These are phyloP conservation scores for Melinaea marsaeus DNA, from an alignment of 2,888 invertebrate genomes.

Conservation along the genomic window DNA sequence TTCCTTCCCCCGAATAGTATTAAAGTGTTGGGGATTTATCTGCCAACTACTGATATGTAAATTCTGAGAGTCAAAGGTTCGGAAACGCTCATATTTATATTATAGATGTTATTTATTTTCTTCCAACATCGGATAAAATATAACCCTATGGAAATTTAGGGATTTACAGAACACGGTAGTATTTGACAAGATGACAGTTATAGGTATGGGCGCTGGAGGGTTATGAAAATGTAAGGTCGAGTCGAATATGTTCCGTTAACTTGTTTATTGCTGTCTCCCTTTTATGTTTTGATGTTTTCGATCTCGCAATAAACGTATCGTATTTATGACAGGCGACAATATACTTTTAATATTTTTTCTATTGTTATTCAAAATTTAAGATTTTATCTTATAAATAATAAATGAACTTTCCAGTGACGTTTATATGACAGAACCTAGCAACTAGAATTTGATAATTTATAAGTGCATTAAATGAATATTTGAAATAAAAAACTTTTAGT, in stretches of 20 bases:
- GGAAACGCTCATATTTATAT: slow-evolving; percentile 70
- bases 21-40: slow-evolving; percentile 61
- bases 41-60: slow-evolving; percentile 75
- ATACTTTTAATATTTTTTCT: background rate
- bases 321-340: slow-evolving; percentile 14
- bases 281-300: slow-evolving; percentile 43
- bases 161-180: slow-evolving; percentile 66
- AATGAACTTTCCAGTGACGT: no score
- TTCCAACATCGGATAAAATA: slow-evolving; percentile 70
- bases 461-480: no score
- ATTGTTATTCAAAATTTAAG: background rate
- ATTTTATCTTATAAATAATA: no score
- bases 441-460: no score
- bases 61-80: slow-evolving; percentile 66
- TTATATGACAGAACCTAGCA: no score
- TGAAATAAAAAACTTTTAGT: no score
- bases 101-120: slow-evolving; percentile 75
- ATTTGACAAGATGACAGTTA: slow-evolving; percentile 76
- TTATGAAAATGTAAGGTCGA: slow-evolving; percentile 37
- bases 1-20: slow-evolving; percentile 51
- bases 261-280: slow-evolving; percentile 57
- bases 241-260: slow-evolving; percentile 51
- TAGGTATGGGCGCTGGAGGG: slow-evolving; percentile 48
- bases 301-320: slow-evolving; percentile 26
- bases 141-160: slow-evolving; percentile 71